Evolutionary conservation across 2,113 vertebrate genomes (phyloP), one percentile per base, ranked within the genome.

Genomic region (Geococcyx californianus): DNA sequence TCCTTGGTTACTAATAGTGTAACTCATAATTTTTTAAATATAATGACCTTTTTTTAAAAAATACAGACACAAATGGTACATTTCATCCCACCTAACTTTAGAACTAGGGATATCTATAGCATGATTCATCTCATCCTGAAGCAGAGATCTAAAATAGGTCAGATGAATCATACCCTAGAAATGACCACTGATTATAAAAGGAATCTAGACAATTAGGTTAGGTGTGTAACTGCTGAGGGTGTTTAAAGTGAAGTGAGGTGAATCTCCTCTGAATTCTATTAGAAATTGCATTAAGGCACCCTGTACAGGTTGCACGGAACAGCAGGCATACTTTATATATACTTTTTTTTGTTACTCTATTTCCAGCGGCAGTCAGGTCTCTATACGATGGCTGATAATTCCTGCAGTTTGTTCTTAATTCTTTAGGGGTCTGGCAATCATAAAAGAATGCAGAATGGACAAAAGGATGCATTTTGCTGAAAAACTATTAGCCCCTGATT

Each of bases 11-110:
- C 86, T 95, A 93, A 94, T 89, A 87, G 73, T 20, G n/a, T 87
- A 94, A 78, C 94, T 97, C 88, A 95, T 94, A 0, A 67, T 88
- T 92, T 93, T 95, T 93, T 56, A 63, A 93, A 85, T 70, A 77
- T 94, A 95, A 95, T 93, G 34, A 84, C 63, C 58, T 73, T 86
- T 90, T 84, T 72, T 90, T 79, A 25, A 59, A 18, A 76, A 93
- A 86, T 66, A 69, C 23, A 90, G 95, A 52, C 89, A 86, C 73
- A 95, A 86, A 94, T 90, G 76, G 89, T 94, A 93, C 89, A 84
- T 96, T 89, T 93, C 76, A 72, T 96, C 76, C 89, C 47, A 91
- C 93, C 93, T 96, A 94, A 92, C 93, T 97, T 96, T 92, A 93
- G 95, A 92, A 72, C 77, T 56, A 60, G 56, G 14, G 84, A 62